Evolutionary conservation across 1,140 invertebrate genomes (phyloP).

Genomic region (Tenebrio molitor): DNA sequence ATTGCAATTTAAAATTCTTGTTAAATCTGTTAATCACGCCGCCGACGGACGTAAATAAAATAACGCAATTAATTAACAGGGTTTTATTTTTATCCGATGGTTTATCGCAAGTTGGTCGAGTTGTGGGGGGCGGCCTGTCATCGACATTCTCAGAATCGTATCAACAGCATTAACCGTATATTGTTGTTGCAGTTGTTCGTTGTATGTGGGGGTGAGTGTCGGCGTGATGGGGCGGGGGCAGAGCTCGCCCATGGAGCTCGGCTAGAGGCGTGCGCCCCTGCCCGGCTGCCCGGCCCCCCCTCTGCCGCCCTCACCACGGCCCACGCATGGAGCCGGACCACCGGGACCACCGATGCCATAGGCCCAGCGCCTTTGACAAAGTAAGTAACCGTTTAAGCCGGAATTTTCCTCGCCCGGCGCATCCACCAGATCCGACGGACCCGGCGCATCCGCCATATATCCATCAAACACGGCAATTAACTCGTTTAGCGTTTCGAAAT

Average conservation of each 20-base stretch:
- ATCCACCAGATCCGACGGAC: constrained; percentile 12
- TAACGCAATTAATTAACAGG: too few species aligned
- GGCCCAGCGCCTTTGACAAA: constrained; percentile 78
- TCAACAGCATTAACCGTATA: constrained; percentile 12
- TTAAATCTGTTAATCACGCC: too few species aligned
- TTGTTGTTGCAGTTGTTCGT: constrained; percentile 61
- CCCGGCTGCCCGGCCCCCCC: constrained; percentile 67
- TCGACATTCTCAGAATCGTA: constrained; percentile 13
- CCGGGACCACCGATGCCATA: constrained; percentile 72
- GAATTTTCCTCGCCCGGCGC: constrained; percentile 25
- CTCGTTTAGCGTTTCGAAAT: not conserved
- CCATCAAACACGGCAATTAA: not conserved
- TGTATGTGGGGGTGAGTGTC: constrained; percentile 67
- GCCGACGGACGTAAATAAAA: too few species aligned
- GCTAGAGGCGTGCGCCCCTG: constrained; percentile 69
- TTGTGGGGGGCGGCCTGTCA: not conserved
- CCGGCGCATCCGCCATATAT: not conserved
- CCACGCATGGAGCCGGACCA: constrained; percentile 70
- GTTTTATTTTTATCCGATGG: constrained; percentile 12
- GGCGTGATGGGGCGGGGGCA: constrained; percentile 75
- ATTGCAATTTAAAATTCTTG: too few species aligned
- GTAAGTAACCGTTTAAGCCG: constrained; percentile 66
- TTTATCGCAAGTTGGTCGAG: not conserved
- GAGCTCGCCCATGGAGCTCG: constrained; percentile 77
- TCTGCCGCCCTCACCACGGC: constrained; percentile 68